Evolutionary conservation across 2,797 vertebrate genomes (phyloP), one percentile per base, ranked within the genome.

Genomic region (Spinus olivaceus): DNA sequence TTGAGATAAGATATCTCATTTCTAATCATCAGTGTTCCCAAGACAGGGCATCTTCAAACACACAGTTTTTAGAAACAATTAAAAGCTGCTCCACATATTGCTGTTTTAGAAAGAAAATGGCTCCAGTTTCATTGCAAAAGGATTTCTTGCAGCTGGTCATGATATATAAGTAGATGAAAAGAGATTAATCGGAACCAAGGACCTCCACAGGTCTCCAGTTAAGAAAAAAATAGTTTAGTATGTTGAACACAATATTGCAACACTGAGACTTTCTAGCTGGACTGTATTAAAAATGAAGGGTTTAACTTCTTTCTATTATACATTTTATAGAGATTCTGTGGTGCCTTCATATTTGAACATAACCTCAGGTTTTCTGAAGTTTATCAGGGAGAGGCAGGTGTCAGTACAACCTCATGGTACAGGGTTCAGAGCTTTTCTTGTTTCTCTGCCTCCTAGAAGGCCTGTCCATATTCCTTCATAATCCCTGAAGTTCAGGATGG

Each of bases 321-420:
- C 14, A 63, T 84, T 92, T 73, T 27, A 42, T 69, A 54, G 25
- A 59, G 22, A 4, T 72, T 86, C 14, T 53, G 5, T 0, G 0
- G 6, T 57, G 53, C 25, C 9, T 72, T 80, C 21, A 35, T 83
- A 27, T 90, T 42, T 32, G 28, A 32, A 37, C 6, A 72, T 54
- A 74, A 77, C 41, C 25, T 14, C 22, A 67, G n/a, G 32, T 79
- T 78, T 81, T 88, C 61, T 80, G 46, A 73, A 28, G 14, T 57
- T 81, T 42, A 44, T 42, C 23, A 41, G 19, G 56, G 35, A 83
- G 5, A 61, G 30, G 28, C 6, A 35, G 24, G 32, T 44, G 18
- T 23, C 0, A 0, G 21, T 27, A 14, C 37, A 65, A 16, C 13
- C 8, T 74, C 49, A 42, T 8, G 20, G 11, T 27, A 14, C 0